These are phyloP conservation scores for Babyrousa celebensis DNA, from an alignment of 2,797 vertebrate species.

Conservation along the genomic window DNA sequence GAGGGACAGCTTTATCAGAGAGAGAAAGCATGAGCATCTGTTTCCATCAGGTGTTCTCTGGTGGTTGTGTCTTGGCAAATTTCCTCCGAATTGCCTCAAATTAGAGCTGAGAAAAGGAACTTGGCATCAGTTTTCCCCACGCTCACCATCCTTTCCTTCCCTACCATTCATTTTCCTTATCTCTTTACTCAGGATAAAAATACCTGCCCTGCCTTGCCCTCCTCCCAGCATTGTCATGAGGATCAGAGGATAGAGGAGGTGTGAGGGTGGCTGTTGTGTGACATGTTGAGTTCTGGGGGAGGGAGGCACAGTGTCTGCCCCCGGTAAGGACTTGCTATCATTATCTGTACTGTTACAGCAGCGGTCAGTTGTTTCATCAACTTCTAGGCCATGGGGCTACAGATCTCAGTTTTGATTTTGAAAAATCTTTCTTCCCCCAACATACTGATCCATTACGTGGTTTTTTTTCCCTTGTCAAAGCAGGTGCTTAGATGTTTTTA, in stretches of 20 bases:
- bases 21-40: neutral
- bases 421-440: conserved; percentile 45
- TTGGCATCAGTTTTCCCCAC: neutral
- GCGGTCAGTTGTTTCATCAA: neutral
- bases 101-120: neutral
- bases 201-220: neutral
- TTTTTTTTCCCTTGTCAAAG: conserved; percentile 25
- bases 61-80: neutral
- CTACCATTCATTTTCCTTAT: neutral
- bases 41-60: neutral
- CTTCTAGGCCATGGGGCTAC: neutral
- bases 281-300: neutral
- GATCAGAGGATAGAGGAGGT: neutral
- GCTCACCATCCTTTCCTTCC: neutral
- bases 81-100: neutral
- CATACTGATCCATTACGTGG: neutral
- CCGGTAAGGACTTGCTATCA: neutral
- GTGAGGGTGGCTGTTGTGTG: neutral
- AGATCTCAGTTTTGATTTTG: conserved; percentile 44
- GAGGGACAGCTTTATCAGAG: neutral
- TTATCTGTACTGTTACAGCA: neutral
- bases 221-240: neutral
- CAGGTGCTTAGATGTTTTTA: conserved; percentile 43
- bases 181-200: neutral
- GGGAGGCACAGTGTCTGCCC: neutral